Evolutionary conservation across 1,140 invertebrate genomes (phyloP).

Genomic region (Solenopsis fugax): DNA sequence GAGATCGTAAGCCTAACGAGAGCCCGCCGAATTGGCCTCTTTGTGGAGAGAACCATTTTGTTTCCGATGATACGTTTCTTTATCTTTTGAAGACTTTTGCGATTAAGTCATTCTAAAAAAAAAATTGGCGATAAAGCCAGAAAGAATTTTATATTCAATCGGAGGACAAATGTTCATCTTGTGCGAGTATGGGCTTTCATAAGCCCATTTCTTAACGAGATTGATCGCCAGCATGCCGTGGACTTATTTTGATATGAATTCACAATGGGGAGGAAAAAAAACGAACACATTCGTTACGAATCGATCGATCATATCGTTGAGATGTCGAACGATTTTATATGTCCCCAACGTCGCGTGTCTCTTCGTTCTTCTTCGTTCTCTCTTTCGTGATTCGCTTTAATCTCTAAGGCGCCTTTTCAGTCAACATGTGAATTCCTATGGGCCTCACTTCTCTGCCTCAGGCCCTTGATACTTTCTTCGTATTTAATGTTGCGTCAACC

Average conservation of each 20-base stretch:
- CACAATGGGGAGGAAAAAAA: not conserved
- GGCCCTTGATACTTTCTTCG: not conserved
- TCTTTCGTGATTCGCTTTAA: slow-evolving; percentile 31
- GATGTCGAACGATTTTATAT: slow-evolving; percentile 24
- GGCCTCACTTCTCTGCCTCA: not conserved
- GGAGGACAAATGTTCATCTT: not conserved
- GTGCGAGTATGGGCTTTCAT: not conserved
- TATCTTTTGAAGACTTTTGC: not conserved
- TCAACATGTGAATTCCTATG: slow-evolving; percentile 1
- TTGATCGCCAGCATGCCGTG: slow-evolving; percentile 12
- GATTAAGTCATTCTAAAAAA: not conserved
- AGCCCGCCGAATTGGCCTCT: not conserved
- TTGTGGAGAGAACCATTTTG: not conserved
- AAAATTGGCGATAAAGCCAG: not conserved
- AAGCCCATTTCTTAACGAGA: not conserved
- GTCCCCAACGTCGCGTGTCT: not conserved
- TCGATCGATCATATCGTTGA: slow-evolving; percentile 29
- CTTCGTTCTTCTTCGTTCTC: slow-evolving; percentile 60
- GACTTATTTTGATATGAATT: slow-evolving; percentile 63
- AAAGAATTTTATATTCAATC: not conserved
- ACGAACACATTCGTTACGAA: slow-evolving; percentile 22
- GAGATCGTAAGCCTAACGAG: not conserved
- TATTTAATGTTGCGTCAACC: slow-evolving; percentile 24
- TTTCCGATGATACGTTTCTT: not conserved
- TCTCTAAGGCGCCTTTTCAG: slow-evolving; percentile 44